Base-by-base conservation (phyloP, 2,797 vertebrate genomes). In the Kryptopterus vitreolus region DNA sequence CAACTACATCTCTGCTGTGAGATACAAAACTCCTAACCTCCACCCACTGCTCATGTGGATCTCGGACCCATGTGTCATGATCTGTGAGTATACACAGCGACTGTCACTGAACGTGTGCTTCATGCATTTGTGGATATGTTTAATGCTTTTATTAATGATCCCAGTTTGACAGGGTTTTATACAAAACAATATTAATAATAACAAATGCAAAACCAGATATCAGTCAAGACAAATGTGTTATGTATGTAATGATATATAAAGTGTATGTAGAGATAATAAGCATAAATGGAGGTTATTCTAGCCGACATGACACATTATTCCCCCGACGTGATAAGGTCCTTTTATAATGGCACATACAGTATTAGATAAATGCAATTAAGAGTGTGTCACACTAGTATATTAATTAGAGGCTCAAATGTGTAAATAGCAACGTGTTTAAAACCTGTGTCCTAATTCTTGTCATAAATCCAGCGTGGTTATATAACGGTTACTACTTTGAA, bases 361-460 rank as follows among this genome's bases (percentile, higher is more conserved):
- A 43, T 48, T 69, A 18, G 15, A 69, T 69, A 16, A 69, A 29
- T 69, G 48, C 48, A 29, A 69, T 69, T 15, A 50, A 13, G 38
- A 13, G 38, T 48, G 24, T 4, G 11, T 22, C 15, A 50, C 43
- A 68, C 24, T n/a, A 18, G 13, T 48, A 69, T 69, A 29, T 69
- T 50, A 69, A 69, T 69, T 69, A 69, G 66, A 38, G 9, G 62
- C 13, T 26, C n/a, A 24, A 50, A 50, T 29, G 66, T 20, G 46
- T 20, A 69, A 69, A 69, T 24, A 69, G 8, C 46, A 69, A 48
- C 48, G n/a, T 50, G 18, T 29, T 29, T 50, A 26, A 18, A 69
- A 46, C 26, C 11, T 12, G 52, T 18, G 26, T n/a, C 69, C 16
- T 69, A 48, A 10, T 22, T 11, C 48, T 33, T 71, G 26, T 31